phyloP scores from a whole-genome alignment of 2,888 invertebrate species.

The Lithophane ornitopus region DNA sequence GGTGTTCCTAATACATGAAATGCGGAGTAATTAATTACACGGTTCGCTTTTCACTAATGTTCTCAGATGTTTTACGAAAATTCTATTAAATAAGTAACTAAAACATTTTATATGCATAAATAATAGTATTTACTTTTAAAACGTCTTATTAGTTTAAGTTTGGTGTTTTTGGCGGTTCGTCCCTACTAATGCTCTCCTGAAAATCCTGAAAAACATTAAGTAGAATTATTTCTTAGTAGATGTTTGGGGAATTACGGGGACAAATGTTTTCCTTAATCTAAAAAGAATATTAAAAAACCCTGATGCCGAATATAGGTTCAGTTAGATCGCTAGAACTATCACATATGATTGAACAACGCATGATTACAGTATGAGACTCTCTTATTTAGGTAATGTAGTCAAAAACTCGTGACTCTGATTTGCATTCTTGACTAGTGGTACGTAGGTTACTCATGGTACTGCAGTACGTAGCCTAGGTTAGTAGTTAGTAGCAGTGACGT shows the following conservation, averaged over 20 bases:
- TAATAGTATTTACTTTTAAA: background rate
- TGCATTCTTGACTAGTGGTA: background rate
- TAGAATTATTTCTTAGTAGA: background rate
- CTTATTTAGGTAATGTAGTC: background rate
- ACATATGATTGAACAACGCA: background rate
- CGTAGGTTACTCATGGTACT: no score
- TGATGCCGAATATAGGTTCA: background rate
- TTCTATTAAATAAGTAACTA: slow-evolving; percentile 6
- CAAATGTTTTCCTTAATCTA: background rate
- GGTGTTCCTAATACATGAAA: slow-evolving; percentile 42
- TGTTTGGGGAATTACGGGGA: background rate
- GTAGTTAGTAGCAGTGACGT: no score
- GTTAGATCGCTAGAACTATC: background rate
- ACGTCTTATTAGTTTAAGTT: background rate
- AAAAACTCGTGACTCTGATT: background rate
- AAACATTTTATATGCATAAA: background rate
- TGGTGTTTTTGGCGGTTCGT: background rate
- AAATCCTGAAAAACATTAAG: background rate
- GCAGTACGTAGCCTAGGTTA: no score
- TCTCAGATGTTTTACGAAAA: slow-evolving; percentile 49
- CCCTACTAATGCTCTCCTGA: background rate
- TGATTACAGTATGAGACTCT: background rate
- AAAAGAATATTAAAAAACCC: no score
- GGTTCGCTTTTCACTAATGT: slow-evolving; percentile 46
- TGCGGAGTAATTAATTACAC: slow-evolving; percentile 57